A percentile compares a stretch with the other conserved stretches of the same genome.
phyloP scores from a whole-genome alignment of 2,888 invertebrate species.

The Steinernema carpocapsae region DNA sequence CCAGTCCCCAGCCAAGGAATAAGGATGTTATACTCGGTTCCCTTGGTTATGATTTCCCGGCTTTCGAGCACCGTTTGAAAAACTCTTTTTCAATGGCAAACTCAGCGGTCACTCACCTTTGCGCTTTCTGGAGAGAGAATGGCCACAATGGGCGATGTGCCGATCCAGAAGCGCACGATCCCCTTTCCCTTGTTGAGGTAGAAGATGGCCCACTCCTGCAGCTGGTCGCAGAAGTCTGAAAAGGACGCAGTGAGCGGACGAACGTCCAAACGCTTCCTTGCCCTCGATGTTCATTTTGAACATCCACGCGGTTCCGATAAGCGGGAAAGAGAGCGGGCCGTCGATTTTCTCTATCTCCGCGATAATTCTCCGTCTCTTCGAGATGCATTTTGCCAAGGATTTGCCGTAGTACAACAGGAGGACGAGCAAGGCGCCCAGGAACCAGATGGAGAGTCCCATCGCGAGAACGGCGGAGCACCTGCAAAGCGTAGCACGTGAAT shows the following conservation, averaged over 20 bases:
- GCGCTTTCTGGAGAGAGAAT: conserved; percentile 47
- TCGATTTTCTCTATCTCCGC: conserved; percentile 42
- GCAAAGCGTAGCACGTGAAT: neutral
- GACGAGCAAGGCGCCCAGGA: neutral
- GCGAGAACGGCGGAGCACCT: neutral
- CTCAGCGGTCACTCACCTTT: conserved; percentile 37
- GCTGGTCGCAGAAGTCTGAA: conserved; percentile 49
- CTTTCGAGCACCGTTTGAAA: conserved; percentile 62
- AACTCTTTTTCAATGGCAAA: neutral
- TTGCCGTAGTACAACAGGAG: neutral
- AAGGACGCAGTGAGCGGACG: neutral
- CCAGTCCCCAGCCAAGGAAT: conserved; percentile 72
- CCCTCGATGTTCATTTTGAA: conserved; percentile 57
- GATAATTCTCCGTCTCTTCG: neutral
- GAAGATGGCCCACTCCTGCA: conserved; percentile 46
- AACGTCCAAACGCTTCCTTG: no score
- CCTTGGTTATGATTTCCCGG: conserved; percentile 67
- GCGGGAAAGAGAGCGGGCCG: conserved; percentile 57
- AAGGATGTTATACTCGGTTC: conserved; percentile 70
- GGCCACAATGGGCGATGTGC: conserved; percentile 47
- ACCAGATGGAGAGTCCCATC: conserved; percentile 4
- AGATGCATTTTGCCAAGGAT: neutral
- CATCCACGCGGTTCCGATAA: conserved; percentile 59
- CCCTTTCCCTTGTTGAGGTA: conserved; percentile 43
- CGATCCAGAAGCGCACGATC: conserved; percentile 50